A percentile compares a stretch with the other conserved stretches of the same genome.
Conservation (phyloP, 2,797 vertebrate species). For the Coregonus ussuriensis region DNA sequence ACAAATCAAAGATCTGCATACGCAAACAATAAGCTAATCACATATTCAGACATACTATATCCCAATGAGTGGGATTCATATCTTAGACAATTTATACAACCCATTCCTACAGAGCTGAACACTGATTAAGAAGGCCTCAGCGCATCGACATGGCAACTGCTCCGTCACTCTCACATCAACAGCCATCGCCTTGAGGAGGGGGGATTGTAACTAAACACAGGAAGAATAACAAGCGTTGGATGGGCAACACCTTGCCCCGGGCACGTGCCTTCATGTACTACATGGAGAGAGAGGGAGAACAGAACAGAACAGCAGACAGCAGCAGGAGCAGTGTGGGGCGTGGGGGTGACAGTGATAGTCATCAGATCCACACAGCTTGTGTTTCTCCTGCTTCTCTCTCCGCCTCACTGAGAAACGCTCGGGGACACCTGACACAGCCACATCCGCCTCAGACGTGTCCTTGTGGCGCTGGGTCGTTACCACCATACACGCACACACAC, state of each 20-base stretch:
- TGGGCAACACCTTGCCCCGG: conserved; percentile 5
- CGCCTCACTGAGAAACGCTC: neutral
- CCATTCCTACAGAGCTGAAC: neutral
- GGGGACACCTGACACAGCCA: conserved; percentile 5
- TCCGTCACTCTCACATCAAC: neutral
- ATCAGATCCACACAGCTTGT: conserved; percentile 22
- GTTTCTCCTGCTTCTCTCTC: conserved; percentile 3
- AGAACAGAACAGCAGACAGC: neutral
- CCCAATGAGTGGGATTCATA: neutral
- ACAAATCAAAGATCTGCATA: neutral
- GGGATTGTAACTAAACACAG: conserved; percentile 7
- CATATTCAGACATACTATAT: neutral
- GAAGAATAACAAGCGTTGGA: neutral
- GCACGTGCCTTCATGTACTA: conserved; percentile 10
- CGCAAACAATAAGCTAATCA: neutral
- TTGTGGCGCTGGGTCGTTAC: neutral
- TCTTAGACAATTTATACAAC: too few relatives aligned
- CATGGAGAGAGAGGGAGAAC: neutral
- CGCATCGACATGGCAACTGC: neutral
- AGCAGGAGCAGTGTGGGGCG: neutral
- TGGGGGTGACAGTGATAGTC: neutral
- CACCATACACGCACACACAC: conserved; percentile 5
- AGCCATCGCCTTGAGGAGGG: neutral
- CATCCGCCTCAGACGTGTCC: conserved; percentile 5
- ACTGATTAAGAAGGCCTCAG: neutral